Conservation (phyloP, 2,113 vertebrate species). For the Pteronura brasiliensis region DNA sequence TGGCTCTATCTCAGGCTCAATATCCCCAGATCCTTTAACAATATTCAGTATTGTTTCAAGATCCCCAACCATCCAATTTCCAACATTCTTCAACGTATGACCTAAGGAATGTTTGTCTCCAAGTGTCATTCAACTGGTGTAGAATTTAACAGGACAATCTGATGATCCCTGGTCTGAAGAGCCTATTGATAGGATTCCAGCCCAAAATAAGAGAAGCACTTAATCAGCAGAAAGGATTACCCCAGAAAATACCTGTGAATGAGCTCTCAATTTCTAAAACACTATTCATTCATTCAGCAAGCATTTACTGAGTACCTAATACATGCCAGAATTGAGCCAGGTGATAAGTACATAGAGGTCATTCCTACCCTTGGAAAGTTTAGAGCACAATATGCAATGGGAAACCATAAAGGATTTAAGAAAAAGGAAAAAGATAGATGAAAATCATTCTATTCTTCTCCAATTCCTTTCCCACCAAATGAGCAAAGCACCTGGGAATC, state of each 20-base stretch:
- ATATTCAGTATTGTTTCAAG: background rate
- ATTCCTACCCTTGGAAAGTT: background rate
- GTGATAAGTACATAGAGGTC: background rate
- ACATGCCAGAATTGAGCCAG: background rate
- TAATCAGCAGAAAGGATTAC: background rate
- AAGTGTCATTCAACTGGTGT: background rate
- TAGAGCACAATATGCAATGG: background rate
- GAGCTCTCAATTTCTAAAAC: background rate
- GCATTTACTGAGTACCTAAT: background rate
- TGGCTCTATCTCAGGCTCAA: background rate
- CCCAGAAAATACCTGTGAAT: background rate
- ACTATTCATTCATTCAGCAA: background rate
- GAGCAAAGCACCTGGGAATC: background rate
- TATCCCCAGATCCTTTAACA: background rate
- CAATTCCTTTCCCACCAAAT: background rate
- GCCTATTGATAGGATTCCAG: background rate
- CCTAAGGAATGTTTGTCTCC: background rate
- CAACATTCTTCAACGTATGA: background rate
- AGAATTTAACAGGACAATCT: background rate
- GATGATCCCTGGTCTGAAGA: background rate
- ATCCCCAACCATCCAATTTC: background rate
- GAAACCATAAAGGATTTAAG: background rate
- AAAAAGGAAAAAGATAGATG: background rate
- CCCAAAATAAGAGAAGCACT: background rate
- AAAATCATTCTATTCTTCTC: background rate